Conservation (phyloP, 92 coral and sea anemone genomes). For the Porites evermanni region DNA sequence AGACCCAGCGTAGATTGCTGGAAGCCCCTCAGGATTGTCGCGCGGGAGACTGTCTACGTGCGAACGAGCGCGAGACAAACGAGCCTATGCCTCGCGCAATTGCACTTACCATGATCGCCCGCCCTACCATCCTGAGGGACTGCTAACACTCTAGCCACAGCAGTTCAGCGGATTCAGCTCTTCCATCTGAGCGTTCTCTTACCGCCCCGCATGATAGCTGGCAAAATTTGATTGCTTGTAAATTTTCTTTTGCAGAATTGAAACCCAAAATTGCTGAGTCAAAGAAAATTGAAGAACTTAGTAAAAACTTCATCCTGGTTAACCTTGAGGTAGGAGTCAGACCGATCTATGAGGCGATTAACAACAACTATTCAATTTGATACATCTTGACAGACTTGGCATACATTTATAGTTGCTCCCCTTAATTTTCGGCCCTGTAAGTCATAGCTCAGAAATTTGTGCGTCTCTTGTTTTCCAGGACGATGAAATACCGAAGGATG, state of each 20-base stretch:
- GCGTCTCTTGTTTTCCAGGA: slow-evolving; percentile 52
- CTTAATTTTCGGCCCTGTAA: too few relatives aligned
- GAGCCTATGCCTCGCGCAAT: too few relatives aligned
- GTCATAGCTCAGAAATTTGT: too few relatives aligned
- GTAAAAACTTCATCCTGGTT: slow-evolving; percentile 80
- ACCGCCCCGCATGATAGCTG: too few relatives aligned
- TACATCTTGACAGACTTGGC: not conserved
- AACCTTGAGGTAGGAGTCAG: slow-evolving; percentile 73
- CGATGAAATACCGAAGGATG: slow-evolving; percentile 91
- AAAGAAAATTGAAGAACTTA: slow-evolving; percentile 71
- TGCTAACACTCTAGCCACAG: too few relatives aligned
- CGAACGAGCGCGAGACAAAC: too few relatives aligned
- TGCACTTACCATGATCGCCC: too few relatives aligned
- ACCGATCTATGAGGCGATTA: not conserved
- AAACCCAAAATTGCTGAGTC: slow-evolving; percentile 82
- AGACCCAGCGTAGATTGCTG: not conserved
- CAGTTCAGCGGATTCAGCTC: too few relatives aligned
- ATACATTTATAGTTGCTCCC: not conserved
- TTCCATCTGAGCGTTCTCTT: too few relatives aligned
- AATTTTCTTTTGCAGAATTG: slow-evolving; percentile 53
- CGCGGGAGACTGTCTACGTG: too few relatives aligned
- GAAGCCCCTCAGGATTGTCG: not conserved
- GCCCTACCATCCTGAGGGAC: too few relatives aligned
- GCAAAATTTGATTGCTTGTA: too few relatives aligned
- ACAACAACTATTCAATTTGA: not conserved